Evolutionary conservation across 2,888 invertebrate genomes (phyloP), one percentile per base, ranked within the genome.

Genomic region (Eledona agricola): DNA sequence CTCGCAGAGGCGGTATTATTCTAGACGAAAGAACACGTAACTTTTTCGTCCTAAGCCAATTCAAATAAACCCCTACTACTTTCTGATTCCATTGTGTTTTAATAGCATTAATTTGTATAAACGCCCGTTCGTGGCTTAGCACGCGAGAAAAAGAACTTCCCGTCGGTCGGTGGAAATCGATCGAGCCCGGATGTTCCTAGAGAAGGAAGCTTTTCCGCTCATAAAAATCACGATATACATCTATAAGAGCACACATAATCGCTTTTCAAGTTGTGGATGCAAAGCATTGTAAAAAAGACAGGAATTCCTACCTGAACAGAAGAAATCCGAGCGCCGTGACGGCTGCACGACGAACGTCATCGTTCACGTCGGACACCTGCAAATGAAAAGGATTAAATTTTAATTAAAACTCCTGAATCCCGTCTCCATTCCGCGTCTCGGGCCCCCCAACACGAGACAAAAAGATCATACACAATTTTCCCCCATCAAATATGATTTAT

Each of bases 241-340:
- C n/a, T n/a, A n/a, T n/a, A n/a, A 12, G 12, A 9, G 25, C 15
- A n/a, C 12, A 16, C 7, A 29, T 46, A 46, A 46, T 46, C 34
- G 35, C 28, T 13, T 34, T 26, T 35, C 25, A n/a, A 9, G 16
- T 25, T 34, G 25, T 16, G 15, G 19, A 40, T 40, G 37, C 25
- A 29, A 40, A 47, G 26, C 23, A 25, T 16, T 16, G 10, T 15
- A 20, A 29, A 11, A 20, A 32, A n/a, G 23, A 22, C 7, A 9
- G 15, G 6, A 42, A 20, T 7, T 29, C 79, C 76, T 73, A 85
- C 83, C 95, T 88, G 83, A 97, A 97, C 57, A 99, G 81, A 42
- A 99, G 84, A 76, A 99, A 99, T 64, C 99, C 99, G 49, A 99
- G 84, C n/a, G 96, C 96, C 4, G 96, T 98, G 9, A 98, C 98